These are phyloP conservation scores for Globia sparganii DNA, from an alignment of 2,888 invertebrate species.

Conservation along the genomic window DNA sequence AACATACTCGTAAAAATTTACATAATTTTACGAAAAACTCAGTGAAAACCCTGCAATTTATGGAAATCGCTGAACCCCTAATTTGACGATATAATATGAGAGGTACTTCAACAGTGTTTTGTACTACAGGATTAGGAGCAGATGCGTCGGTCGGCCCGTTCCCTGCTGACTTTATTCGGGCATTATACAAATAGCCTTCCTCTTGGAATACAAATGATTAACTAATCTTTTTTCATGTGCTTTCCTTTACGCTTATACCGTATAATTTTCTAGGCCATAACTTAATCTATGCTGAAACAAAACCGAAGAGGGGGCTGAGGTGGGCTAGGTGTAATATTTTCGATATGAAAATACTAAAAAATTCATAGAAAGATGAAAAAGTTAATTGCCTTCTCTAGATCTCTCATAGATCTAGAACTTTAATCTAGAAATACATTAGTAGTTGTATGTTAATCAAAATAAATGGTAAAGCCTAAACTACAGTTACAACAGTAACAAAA, in stretches of 20 bases:
- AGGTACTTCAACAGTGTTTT: conserved; percentile 30
- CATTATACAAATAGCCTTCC: conserved; percentile 56
- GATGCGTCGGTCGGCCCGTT: conserved; percentile 17
- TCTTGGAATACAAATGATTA: conserved; percentile 55
- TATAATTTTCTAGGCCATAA: conserved; percentile 15
- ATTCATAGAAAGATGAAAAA: not conserved
- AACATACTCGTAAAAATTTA: conserved; percentile 28
- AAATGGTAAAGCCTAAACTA: not conserved
- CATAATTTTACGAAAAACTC: conserved; percentile 26
- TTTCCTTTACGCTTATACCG: conserved; percentile 5
- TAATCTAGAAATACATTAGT: not conserved
- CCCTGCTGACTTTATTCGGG: conserved; percentile 26
- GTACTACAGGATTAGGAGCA: conserved; percentile 46
- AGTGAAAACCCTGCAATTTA: conserved; percentile 43
- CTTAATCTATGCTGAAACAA: not conserved
- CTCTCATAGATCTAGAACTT: not conserved
- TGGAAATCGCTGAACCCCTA: conserved; percentile 21
- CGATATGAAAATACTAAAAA: not conserved
- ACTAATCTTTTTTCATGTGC: conserved; percentile 28
- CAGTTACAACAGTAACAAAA: not conserved
- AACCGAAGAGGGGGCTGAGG: not conserved
- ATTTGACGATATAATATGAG: conserved; percentile 31
- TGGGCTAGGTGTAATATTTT: not conserved
- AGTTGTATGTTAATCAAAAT: not conserved
- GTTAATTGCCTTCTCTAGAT: not conserved